Base-by-base conservation (phyloP, 30 jellyfish, hydroid and myxozoan species). In the Chironex yamaguchii region DNA sequence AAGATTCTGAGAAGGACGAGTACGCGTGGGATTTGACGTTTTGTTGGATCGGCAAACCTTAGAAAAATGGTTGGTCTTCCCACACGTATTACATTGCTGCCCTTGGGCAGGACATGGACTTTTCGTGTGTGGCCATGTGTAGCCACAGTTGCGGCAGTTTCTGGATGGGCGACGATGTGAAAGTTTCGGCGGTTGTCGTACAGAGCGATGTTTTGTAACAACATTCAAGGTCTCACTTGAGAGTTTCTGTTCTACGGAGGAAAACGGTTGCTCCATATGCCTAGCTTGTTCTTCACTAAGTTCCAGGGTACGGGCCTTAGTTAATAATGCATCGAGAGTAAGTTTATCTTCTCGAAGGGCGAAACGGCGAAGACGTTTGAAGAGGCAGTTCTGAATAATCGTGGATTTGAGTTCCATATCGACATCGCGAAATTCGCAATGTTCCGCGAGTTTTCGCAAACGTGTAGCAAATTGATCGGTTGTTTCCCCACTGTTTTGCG, bases 91-190 rank as follows among this genome's bases (percentile, higher is more conserved):
- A 74, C 86, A 73, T 27, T 42, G 77, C 30, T 73, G 21, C 52
- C 86, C 86, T 42, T 51, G 79, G 14, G 89, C 89, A 27, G 89
- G 89, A 48, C 89, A 76, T n/a, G 64, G 78, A 52, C 66, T 76
- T 35, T 52, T 33, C 1, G 52, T 51, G 51, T 76, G 79, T 36
- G 79, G 89, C 87, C 89, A 76, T 27, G 79, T 31, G 29, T 12
- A 51, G 31, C 69, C 89, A 50, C 89, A 76, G 21, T 76, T 76
- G 26, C 34, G 71, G 51, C 79, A 76, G 33, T 76, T 70, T 70
- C 83, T 36, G 22, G 83, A 36, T 31, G n/a, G n/a, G n/a, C n/a
- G n/a, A n/a, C n/a, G n/a, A n/a, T n/a, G n/a, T n/a, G n/a, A n/a
- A n/a, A n/a, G n/a, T n/a, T n/a, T n/a, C n/a, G n/a, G n/a, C n/a